Evolutionary conservation across 2,888 invertebrate genomes (phyloP).

Genomic region (Aleiodes leptofemur): DNA sequence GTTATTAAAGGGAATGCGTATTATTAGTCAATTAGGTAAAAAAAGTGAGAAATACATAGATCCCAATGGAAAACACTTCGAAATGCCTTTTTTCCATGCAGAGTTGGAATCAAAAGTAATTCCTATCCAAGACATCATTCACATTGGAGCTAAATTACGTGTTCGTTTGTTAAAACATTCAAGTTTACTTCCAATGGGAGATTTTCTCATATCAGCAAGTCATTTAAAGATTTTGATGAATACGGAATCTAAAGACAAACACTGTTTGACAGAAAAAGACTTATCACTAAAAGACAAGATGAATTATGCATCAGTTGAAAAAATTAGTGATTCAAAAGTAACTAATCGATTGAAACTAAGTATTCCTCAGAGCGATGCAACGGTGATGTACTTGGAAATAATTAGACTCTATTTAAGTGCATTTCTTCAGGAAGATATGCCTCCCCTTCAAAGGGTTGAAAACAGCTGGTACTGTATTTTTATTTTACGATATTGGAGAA

Average conservation of each 20-base stretch:
- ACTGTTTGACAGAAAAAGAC: constrained; percentile 52
- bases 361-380: constrained; percentile 55
- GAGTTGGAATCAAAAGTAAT: constrained; percentile 43
- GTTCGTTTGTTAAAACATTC: constrained; percentile 56
- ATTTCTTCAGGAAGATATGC: constrained; percentile 47
- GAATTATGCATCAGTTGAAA: constrained; percentile 57
- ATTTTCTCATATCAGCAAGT: constrained; percentile 53
- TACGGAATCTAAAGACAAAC: constrained; percentile 56
- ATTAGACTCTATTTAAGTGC: constrained; percentile 51
- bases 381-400: constrained; percentile 55
- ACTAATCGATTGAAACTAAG: constrained; percentile 53
- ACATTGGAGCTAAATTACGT: constrained; percentile 59
- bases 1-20: constrained; percentile 60
- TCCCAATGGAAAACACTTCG: constrained; percentile 23
- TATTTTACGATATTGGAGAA: constrained; percentile 54
- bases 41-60: constrained; percentile 39
- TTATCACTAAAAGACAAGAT: constrained; percentile 51
- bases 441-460: constrained; percentile 50
- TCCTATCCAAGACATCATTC: constrained; percentile 58
- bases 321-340: constrained; percentile 55
- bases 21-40: constrained; percentile 48
- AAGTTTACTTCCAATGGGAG: constrained; percentile 55
- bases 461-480: constrained; percentile 55
- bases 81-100: constrained; percentile 47
- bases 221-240: constrained; percentile 55